These are phyloP conservation scores for Mionectes olivaceus DNA, from an alignment of 2,797 vertebrate genomes.

Conservation along the genomic window DNA sequence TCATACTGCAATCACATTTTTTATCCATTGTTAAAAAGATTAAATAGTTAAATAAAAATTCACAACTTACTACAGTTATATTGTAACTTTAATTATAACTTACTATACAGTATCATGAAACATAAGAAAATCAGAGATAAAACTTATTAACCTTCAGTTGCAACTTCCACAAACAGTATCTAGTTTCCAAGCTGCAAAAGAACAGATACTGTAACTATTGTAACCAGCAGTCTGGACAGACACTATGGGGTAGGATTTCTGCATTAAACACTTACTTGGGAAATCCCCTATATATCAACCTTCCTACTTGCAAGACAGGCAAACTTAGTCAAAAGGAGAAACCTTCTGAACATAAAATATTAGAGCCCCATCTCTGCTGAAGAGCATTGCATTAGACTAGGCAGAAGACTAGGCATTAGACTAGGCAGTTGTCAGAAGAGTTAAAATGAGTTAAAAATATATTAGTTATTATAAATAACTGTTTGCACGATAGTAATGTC, in stretches of 20 bases:
- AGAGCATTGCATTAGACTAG: not conserved
- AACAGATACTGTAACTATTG: not conserved
- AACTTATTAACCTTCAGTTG: not conserved
- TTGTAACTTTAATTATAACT: not conserved
- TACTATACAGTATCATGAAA: not conserved
- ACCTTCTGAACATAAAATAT: not conserved
- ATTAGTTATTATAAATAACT: not conserved
- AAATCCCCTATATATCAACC: not conserved
- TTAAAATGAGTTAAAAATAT: not conserved
- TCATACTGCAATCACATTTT: not conserved
- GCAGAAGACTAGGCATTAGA: not conserved
- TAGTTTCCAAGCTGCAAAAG: not conserved
- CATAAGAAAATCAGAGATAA: not conserved
- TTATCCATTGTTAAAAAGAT: not conserved
- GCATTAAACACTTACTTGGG: not conserved
- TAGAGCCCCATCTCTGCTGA: not conserved
- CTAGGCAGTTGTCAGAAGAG: not conserved
- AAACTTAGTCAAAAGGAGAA: not conserved
- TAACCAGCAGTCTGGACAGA: not conserved
- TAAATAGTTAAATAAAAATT: not conserved
- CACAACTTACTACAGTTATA: not conserved
- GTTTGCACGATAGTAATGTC: not conserved
- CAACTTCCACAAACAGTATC: not conserved
- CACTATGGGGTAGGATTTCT: not conserved
- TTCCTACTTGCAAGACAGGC: not conserved